Conservation (phyloP, 2,888 invertebrate genomes). For the Hyalella azteca region DNA sequence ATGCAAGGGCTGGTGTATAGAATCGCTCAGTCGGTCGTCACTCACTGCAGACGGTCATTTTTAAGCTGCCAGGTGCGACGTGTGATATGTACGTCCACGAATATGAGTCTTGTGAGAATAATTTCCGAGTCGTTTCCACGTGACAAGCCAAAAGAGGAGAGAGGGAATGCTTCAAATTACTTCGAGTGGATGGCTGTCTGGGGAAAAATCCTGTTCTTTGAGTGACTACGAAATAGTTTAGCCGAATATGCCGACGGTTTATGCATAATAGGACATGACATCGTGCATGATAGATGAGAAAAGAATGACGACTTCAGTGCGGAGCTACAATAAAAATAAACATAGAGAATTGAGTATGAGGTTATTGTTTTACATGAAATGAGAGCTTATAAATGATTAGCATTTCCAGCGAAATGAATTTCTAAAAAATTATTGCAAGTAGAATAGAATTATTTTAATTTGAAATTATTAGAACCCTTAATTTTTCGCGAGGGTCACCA, state of each 20-base stretch:
- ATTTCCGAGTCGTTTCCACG: constrained; percentile 35
- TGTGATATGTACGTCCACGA: constrained; percentile 29
- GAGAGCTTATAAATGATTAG: neutral
- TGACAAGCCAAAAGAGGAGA: constrained; percentile 10
- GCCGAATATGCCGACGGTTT: neutral
- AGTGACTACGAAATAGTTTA: neutral
- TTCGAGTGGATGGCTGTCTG: constrained; percentile 22
- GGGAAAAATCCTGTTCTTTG: neutral
- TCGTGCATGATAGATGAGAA: neutral
- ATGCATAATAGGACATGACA: neutral
- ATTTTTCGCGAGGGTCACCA: no score
- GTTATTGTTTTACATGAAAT: neutral
- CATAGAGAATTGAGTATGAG: neutral
- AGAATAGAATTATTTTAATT: no score
- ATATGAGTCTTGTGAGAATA: constrained; percentile 32
- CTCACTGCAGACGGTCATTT: constrained; percentile 7
- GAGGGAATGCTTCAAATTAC: constrained; percentile 20
- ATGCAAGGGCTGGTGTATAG: no score
- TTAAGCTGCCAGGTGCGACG: constrained; percentile 7
- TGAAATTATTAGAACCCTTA: no score
- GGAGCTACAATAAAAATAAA: neutral
- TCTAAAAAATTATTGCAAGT: no score
- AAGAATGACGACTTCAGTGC: neutral
- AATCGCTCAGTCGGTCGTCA: no score
- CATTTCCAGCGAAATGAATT: neutral